phyloP scores from a whole-genome alignment of 2,888 invertebrate species.

The Rhodophaea formosa region DNA sequence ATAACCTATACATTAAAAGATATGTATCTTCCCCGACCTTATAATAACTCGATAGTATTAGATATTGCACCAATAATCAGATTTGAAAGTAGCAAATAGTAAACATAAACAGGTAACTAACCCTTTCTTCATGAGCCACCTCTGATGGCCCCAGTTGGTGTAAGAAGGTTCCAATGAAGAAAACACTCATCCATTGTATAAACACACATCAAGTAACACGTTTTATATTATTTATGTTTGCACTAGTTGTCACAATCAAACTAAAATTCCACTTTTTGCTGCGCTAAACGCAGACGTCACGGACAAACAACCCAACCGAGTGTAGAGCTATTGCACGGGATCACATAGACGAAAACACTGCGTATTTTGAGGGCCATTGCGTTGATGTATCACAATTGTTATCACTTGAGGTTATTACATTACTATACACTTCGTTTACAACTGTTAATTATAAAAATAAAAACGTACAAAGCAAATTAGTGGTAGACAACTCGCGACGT shows the following conservation, averaged over 20 bases:
- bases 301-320: conserved; percentile 80
- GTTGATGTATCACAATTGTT: conserved; percentile 73
- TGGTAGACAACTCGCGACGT: conserved; percentile 77
- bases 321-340: conserved; percentile 77
- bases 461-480: conserved; percentile 77
- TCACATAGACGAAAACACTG: conserved; percentile 76
- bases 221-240: conserved; percentile 69
- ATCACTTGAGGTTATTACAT: conserved; percentile 72
- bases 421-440: conserved; percentile 68
- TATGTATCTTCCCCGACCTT: conserved; percentile 41
- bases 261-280: conserved; percentile 79
- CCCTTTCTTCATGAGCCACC: conserved; percentile 81
- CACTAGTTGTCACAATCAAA: conserved; percentile 79
- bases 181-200: conserved; percentile 78
- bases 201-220: conserved; percentile 72
- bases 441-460: conserved; percentile 76
- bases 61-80: conserved; percentile 38
- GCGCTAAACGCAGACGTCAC: conserved; percentile 81
- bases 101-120: conserved; percentile 77
- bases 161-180: conserved; percentile 69
- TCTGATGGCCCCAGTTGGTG: conserved; percentile 72
- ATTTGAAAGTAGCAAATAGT: conserved; percentile 43
- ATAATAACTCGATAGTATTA: conserved; percentile 47
- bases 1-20: conserved; percentile 57
- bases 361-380: conserved; percentile 67